These are phyloP conservation scores for Chaetodon trifascialis DNA, from an alignment of 2,113 vertebrate species.

Conservation along the genomic window DNA sequence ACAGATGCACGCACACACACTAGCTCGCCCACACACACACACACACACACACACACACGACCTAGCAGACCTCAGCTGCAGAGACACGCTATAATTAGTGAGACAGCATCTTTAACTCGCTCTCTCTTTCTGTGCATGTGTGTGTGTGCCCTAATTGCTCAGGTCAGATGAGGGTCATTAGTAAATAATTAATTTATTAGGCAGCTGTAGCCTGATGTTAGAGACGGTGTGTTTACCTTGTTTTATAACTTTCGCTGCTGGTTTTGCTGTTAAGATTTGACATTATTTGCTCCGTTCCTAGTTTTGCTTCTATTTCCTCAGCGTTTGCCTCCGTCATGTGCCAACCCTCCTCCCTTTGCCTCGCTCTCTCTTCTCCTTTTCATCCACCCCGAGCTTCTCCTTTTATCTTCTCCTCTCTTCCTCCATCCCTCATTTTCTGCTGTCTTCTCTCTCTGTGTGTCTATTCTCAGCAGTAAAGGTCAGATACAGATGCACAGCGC, in stretches of 20 bases:
- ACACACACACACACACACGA: slow-evolving; percentile 29
- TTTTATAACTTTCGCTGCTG: slow-evolving; percentile 8
- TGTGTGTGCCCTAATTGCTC: slow-evolving; percentile 58
- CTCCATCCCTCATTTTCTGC: slow-evolving; percentile 41
- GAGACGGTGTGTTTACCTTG: not conserved
- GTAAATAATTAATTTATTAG: slow-evolving; percentile 71
- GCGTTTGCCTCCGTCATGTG: not conserved
- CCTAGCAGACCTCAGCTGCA: slow-evolving; percentile 71
- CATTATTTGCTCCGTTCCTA: not conserved
- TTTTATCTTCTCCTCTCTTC: slow-evolving; percentile 20
- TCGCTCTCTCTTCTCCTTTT: not conserved
- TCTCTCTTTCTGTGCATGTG: slow-evolving; percentile 23
- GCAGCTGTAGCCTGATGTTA: slow-evolving; percentile 58
- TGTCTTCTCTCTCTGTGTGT: slow-evolving; percentile 39
- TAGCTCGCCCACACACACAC: slow-evolving; percentile 9
- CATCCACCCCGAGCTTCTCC: not conserved
- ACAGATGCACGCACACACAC: not conserved
- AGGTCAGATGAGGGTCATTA: slow-evolving; percentile 65
- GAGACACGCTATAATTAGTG: slow-evolving; percentile 75
- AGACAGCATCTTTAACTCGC: slow-evolving; percentile 69
- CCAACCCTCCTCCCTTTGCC: not conserved
- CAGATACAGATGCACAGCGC: slow-evolving; percentile 71
- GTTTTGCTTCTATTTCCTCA: not conserved
- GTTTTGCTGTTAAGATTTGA: not conserved
- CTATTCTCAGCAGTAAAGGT: slow-evolving; percentile 72